phyloP scores from a whole-genome alignment of 2,113 vertebrate genomes.

The Aegithalos caudatus region DNA sequence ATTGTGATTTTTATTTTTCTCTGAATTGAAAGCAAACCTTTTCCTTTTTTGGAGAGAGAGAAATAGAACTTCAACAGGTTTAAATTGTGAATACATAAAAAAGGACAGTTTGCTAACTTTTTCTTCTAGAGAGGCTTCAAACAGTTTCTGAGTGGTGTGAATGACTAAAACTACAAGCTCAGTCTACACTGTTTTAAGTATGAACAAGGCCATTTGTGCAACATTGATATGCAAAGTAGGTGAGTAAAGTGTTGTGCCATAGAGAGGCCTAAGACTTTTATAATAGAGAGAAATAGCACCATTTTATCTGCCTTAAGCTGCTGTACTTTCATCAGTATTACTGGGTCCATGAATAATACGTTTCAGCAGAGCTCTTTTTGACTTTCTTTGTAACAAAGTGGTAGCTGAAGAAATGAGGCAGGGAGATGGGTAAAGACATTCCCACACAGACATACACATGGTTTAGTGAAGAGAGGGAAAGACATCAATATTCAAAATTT shows the following conservation, averaged over 20 bases:
- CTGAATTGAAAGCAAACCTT: background rate
- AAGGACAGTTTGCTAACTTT: background rate
- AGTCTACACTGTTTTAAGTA: background rate
- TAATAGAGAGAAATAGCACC: slow-evolving; percentile 7
- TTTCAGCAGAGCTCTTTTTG: slow-evolving; percentile 1
- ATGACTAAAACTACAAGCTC: background rate
- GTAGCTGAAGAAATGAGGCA: background rate
- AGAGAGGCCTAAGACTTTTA: background rate
- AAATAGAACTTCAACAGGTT: background rate
- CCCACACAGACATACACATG: too few species aligned
- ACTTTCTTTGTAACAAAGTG: background rate
- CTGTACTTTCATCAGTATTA: background rate
- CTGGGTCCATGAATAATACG: background rate
- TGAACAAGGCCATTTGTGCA: slow-evolving; percentile 26
- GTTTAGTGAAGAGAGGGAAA: background rate
- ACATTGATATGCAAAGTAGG: background rate
- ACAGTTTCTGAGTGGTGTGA: background rate
- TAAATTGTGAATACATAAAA: background rate
- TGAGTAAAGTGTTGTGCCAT: background rate
- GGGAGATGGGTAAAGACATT: rapidly evolving
- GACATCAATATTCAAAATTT: background rate
- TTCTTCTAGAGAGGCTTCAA: background rate
- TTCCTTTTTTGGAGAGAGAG: background rate
- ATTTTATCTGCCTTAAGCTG: slow-evolving; percentile 31
- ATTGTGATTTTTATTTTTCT: background rate